Percentiles rank a stretch among this genome's conserved stretches.
Evolutionary conservation across 2,888 invertebrate species (phyloP).

Genomic region (Epirrhoe tristata): DNA sequence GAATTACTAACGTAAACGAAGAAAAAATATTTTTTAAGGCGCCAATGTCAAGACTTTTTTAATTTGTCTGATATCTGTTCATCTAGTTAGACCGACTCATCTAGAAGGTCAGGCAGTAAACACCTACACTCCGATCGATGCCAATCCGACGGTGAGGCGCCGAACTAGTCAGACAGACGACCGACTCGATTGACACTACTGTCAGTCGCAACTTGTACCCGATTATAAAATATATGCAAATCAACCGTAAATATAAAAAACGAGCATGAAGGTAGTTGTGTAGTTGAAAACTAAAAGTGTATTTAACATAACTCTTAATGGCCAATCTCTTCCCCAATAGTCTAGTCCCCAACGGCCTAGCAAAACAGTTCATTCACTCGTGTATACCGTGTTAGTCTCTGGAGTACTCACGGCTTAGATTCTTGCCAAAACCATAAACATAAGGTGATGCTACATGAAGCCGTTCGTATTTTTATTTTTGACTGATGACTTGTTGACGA

Average conservation of each 20-base stretch:
- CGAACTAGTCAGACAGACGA: conserved; percentile 10
- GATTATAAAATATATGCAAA: no score
- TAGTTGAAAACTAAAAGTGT: no score
- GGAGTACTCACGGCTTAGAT: conserved; percentile 11
- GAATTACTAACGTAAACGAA: no score
- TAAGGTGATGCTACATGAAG: neutral
- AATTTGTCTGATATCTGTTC: neutral
- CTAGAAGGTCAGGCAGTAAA: conserved; percentile 11
- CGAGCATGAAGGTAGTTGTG: no score
- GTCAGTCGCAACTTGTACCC: neutral
- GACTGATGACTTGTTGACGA: neutral
- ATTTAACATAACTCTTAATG: no score
- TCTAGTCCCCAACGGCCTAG: neutral
- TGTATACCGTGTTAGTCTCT: neutral
- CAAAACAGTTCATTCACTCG: neutral
- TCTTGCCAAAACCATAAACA: conserved; percentile 24
- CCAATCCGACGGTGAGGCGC: conserved; percentile 22
- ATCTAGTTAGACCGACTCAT: neutral
- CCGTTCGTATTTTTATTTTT: neutral
- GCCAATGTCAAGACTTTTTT: neutral
- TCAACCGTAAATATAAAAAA: no score
- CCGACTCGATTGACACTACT: neutral
- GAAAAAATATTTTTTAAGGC: neutral
- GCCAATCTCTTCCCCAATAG: no score
- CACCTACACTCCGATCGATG: conserved; percentile 19